Base-by-base conservation (phyloP, 2,797 vertebrate species). In the Mus minutoides region DNA sequence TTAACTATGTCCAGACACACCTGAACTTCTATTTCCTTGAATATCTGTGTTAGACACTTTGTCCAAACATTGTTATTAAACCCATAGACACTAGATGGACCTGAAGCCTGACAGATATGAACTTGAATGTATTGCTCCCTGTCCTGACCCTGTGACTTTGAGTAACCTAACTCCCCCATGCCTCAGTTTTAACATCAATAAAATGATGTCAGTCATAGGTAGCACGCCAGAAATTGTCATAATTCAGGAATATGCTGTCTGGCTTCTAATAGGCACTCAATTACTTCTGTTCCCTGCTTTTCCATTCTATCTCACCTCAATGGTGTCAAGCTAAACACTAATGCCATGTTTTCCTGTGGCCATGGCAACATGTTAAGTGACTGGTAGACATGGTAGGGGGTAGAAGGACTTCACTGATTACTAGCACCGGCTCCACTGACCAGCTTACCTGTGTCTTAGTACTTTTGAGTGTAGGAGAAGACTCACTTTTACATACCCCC, bases 11-110 rank as follows among this genome's bases (percentile, higher is more conserved):
- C 49, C 90, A 58, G 43, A 60, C 52, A 9, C 24, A 96, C 56
- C 6, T 49, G 54, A 34, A 79, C 40, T 82, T 93, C 80, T 71
- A 67, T 56, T 80, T 94, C 54, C 95, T 85, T 62, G 78, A 76
- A 86, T 85, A 84, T 58, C 13, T 90, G 12, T 60, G 21, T 88
- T 43, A 84, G 31, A 62, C 6, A 13, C 49, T 90, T 93, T 84
- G 2, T 56, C 93, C 31, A 13, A 89, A 60, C 31, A 69, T 64
- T 3, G 16, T 91, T 73, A 71, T 67, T 40, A 88, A 96, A 71
- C 2, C 17, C 19, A 43, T 13, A 13, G 14, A 52, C 4, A 52
- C 82, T 19, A 86, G 49, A 46, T 46, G 88, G 64, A 84, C 16
- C 10, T 43, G 52, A 71, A 77, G n/a, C 29, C 54, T 83, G 58